phyloP scores from a whole-genome alignment of 92 coral and sea anemone genomes.

The Palythoa caribaeorum region DNA sequence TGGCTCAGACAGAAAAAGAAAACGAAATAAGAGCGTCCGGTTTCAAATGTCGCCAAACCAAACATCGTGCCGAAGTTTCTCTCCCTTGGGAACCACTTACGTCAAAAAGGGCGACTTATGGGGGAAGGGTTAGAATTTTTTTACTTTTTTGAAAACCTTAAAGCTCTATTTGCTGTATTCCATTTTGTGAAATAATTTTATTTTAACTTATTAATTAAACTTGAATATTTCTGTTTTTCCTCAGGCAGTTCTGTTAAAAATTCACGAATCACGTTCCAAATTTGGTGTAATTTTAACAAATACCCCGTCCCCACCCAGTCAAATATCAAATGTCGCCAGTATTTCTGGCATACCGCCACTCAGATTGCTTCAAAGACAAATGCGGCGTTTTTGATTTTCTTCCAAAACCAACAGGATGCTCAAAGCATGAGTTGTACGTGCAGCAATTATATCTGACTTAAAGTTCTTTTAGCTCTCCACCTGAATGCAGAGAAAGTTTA shows the following conservation, averaged over 20 bases:
- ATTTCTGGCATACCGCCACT: constrained; percentile 52
- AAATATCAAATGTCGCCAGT: background rate
- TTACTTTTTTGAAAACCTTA: background rate
- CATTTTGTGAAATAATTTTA: no score
- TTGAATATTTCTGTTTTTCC: no score
- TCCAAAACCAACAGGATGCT: constrained; percentile 68
- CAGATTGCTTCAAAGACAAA: constrained; percentile 7
- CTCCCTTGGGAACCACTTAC: background rate
- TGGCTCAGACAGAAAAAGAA: background rate
- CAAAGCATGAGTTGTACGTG: background rate
- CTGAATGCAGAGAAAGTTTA: background rate
- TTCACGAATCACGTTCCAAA: background rate
- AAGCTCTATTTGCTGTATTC: background rate
- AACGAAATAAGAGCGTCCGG: background rate
- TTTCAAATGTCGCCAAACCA: constrained; percentile 35
- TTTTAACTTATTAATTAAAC: no score
- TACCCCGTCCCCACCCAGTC: background rate
- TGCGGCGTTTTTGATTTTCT: constrained; percentile 75
- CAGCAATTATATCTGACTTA: background rate
- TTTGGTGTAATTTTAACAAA: background rate
- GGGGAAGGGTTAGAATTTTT: no score
- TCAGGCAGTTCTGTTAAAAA: no score
- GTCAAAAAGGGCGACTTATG: background rate
- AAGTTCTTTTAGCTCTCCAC: background rate
- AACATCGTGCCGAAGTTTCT: constrained; percentile 41